These are phyloP conservation scores for Hylaea fasciaria DNA, from an alignment of 2,888 invertebrate species.

Conservation along the genomic window DNA sequence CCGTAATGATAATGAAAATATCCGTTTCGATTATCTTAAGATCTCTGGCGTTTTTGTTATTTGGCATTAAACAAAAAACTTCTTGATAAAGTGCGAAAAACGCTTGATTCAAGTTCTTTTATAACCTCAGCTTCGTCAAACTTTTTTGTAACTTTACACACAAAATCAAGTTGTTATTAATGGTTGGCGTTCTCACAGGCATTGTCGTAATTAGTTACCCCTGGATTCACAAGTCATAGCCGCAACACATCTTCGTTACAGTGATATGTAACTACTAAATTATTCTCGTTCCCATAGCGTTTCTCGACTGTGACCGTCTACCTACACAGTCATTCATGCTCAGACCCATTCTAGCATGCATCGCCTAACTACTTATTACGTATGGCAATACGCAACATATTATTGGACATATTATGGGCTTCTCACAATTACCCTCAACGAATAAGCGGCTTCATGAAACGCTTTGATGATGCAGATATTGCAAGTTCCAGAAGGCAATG, in stretches of 20 bases:
- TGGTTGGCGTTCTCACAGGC: conserved; percentile 6
- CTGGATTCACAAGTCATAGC: conserved; percentile 21
- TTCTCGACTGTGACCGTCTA: conserved; percentile 69
- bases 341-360: conserved; percentile 55
- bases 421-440: conserved; percentile 25
- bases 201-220: conserved; percentile 17
- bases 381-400: conserved; percentile 4
- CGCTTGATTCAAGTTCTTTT: neutral
- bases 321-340: conserved; percentile 52
- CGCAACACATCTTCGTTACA: conserved; percentile 37
- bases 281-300: conserved; percentile 78
- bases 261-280: conserved; percentile 47
- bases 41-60: conserved; percentile 28
- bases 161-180: neutral
- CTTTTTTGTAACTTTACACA: too few species aligned
- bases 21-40: conserved; percentile 30
- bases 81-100: conserved; percentile 1
- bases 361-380: conserved; percentile 23
- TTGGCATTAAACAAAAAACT: conserved; percentile 6
- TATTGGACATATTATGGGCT: conserved; percentile 11
- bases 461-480: conserved; percentile 49
- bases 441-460: conserved; percentile 39
- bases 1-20: conserved; percentile 28
- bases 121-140: neutral
- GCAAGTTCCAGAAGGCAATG: conserved; percentile 52